Base-by-base conservation (phyloP, 1,140 invertebrate species). In the Trachymyrmex septentrionalis region DNA sequence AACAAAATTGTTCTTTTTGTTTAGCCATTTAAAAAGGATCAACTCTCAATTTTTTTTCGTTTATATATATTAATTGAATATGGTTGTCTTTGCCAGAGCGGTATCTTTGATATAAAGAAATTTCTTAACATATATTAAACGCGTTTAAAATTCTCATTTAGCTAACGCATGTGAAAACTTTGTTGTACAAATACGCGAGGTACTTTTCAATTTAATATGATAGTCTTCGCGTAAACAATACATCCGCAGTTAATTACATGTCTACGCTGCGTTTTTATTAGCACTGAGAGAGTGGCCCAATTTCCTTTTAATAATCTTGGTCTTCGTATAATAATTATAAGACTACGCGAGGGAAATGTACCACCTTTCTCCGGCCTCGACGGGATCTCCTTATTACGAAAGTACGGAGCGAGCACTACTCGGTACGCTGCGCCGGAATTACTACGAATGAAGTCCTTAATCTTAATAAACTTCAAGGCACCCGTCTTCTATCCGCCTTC, bases 361-460 rank as follows among this genome's bases (percentile, higher is more conserved):
- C 63, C 63, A 69, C 30, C 38, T 30, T n/a, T 30, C 21, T 30
- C 34, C 53, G 19, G 21, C 44, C 38, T 38, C 16, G 34, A 24
- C 19, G 64, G 73, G 84, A 67, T 16, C 81, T 44, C 63, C 81
- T 72, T 85, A 78, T 85, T 34, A 48, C 86, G 88, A 76, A 81
- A 90, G 77, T 78, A 86, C 71, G 19, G 66, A 24, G 75, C 78
- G 53, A 71, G 66, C 34, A 63, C 77, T 73, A 69, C 34, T 72
- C 81, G 69, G 88, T 82, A 72, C 87, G 76, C 77, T 86, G 78
- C 86, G 19, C 63, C 86, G 77, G 85, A 92, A 91, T 93, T 92
- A 92, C 92, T 91, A 86, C 89, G 92, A 94, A 94, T 93, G 86
- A 93, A 92, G 92, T 94, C 88, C 93, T 94, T 94, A 93, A 94